Evolutionary conservation across 2,888 invertebrate genomes (phyloP), one percentile per base, ranked within the genome.

Genomic region (Psylliodes chrysocephalus): DNA sequence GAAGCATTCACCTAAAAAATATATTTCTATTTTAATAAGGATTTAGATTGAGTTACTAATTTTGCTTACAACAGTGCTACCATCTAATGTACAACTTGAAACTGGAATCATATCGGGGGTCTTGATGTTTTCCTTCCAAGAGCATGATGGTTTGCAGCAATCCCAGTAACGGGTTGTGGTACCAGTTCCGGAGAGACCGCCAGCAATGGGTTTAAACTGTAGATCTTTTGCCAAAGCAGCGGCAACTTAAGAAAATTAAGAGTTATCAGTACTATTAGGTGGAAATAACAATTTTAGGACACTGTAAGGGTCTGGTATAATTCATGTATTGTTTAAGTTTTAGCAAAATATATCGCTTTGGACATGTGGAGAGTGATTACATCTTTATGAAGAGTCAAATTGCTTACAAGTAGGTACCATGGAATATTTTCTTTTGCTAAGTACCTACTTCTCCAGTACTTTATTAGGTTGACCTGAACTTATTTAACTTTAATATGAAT

Each of bases 141-240:
- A 42, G 25, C 71, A 71, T 8, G 66, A 56, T n/a, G 71, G 70
- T 51, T 71, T 71, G 33, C 71, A 71, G 40, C 71, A 71, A 59
- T 71, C 71, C 71, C 71, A 71, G 62, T 71, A 52, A 52, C 52
- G 53, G 14, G 70, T 67, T 1, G 67, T 69, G 2, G 44, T 67
- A 7, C 67, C 70, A 6, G 46, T 28, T 30, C 71, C 71, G 28
- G 61, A 65, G 7, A 67, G 18, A 3, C 72, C 72, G 10, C 60
- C 64, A 8, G 49, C 40, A 30, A 63, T 46, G 1, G 57, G 49
- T 38, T 53, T 35, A 19, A 69, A 60, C 1, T 69, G 63, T 1
- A 64, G 66, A 7, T 35, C 35, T 35, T 35, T 14, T n/a, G 35
- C n/a, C 35, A 35, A 35, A 6, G 6, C 35, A 1, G 4, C 14